These are phyloP conservation scores for Ginglymostoma cirratum DNA, from an alignment of 2,113 vertebrate species.

Conservation along the genomic window DNA sequence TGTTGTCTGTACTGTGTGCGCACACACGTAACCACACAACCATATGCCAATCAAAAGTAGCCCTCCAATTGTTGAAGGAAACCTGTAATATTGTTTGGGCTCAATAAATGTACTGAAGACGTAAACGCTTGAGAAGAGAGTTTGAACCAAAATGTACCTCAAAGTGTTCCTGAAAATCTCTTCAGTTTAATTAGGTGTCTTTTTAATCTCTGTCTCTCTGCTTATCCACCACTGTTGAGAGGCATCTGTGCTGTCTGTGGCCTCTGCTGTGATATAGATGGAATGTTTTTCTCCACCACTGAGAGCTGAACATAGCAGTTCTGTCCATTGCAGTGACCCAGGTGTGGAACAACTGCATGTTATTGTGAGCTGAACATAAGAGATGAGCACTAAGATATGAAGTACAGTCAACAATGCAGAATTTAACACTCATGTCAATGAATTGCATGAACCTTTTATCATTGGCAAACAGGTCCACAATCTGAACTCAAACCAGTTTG, in stretches of 20 bases:
- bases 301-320: background rate
- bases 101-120: background rate
- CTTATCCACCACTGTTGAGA: background rate
- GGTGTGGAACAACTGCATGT: background rate
- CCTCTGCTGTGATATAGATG: slow-evolving; percentile 2
- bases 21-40: background rate
- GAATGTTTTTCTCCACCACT: background rate
- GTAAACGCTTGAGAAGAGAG: background rate
- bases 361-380: background rate
- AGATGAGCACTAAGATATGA: background rate
- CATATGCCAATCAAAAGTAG: background rate
- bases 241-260: background rate
- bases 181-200: background rate
- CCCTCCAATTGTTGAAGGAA: background rate
- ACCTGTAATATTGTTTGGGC: background rate
- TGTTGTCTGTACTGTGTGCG: too few species aligned
- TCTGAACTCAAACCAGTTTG: background rate
- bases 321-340: background rate
- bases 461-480: background rate
- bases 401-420: background rate
- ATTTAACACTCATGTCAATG: too few species aligned
- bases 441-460: background rate
- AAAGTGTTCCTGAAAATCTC: background rate
- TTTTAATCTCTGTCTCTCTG: background rate
- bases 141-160: background rate